Conservation (phyloP, 35 echinoderm and acorn worm genomes). For the Lytechinus variegatus region DNA sequence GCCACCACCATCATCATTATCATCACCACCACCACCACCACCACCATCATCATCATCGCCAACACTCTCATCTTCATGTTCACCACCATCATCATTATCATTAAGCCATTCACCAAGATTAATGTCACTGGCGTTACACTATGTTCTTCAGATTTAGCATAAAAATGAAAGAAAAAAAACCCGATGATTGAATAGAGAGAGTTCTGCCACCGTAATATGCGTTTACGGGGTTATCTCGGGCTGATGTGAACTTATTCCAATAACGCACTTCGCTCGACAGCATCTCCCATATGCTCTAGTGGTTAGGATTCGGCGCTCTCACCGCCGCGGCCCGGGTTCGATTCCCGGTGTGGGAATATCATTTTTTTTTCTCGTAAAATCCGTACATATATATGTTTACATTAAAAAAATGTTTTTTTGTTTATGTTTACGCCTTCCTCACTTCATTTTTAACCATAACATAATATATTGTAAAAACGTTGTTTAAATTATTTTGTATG, state of each 20-base stretch:
- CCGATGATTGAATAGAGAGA: neutral
- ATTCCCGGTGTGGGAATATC: constrained; percentile 56
- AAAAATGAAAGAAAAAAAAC: neutral
- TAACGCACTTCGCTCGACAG: neutral
- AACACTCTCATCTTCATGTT: constrained; percentile 54
- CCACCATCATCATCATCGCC: constrained; percentile 52
- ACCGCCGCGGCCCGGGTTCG: constrained; percentile 62
- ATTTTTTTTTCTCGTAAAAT: neutral
- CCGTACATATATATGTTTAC: neutral
- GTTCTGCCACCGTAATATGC: neutral
- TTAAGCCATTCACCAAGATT: too few species aligned
- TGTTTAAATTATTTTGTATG: too few species aligned
- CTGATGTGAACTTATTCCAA: neutral
- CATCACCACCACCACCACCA: constrained; percentile 39
- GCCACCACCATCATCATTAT: constrained; percentile 9
- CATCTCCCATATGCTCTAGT: constrained; percentile 40
- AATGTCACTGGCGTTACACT: too few species aligned
- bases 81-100: constrained; percentile 50
- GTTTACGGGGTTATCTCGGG: neutral
- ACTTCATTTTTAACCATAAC: too few species aligned
- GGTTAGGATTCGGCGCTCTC: constrained; percentile 57
- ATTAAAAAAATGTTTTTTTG: neutral
- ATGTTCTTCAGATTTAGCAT: too few species aligned
- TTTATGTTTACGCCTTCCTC: neutral
- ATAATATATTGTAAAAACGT: too few species aligned